A percentile compares a stretch with the other conserved stretches of the same genome.
Conservation (phyloP, 2,888 invertebrate genomes). For the Apodemia zela region DNA sequence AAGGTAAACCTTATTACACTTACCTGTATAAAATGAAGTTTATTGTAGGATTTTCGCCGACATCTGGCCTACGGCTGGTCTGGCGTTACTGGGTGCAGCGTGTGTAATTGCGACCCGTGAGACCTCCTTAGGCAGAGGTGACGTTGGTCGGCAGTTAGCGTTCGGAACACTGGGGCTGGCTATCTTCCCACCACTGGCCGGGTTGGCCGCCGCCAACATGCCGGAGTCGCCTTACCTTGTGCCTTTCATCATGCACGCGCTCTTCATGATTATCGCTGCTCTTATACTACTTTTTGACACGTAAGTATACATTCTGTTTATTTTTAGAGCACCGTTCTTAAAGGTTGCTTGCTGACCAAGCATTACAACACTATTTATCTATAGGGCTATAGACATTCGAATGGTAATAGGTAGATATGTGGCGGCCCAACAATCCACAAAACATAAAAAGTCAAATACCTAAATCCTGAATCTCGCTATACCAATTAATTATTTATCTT, state of each 20-base stretch:
- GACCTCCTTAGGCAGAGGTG: slow-evolving; percentile 88
- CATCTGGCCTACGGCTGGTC: slow-evolving; percentile 86
- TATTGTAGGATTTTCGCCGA: slow-evolving; percentile 83
- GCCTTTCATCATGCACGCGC: slow-evolving; percentile 81
- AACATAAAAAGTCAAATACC: no score
- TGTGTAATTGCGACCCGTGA: slow-evolving; percentile 91
- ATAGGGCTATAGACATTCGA: no score
- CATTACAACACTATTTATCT: no score
- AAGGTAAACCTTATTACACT: no score
- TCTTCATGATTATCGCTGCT: slow-evolving; percentile 78
- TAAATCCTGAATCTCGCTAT: no score
- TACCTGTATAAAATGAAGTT: background rate
- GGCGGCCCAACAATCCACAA: no score
- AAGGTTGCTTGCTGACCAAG: no score
- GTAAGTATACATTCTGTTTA: slow-evolving; percentile 50
- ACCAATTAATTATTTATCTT: no score
- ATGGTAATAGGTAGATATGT: no score
- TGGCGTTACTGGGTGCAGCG: slow-evolving; percentile 86
- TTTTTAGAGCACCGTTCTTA: background rate
- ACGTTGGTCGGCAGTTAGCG: slow-evolving; percentile 88
- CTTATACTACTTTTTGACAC: slow-evolving; percentile 78
- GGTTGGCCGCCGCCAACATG: slow-evolving; percentile 57
- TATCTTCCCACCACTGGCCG: slow-evolving; percentile 83
- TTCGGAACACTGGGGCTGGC: slow-evolving; percentile 88
- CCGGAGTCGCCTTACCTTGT: slow-evolving; percentile 70